Percentiles rank a stretch among this genome's conserved stretches.
These are phyloP conservation scores for Otus sunia DNA, from an alignment of 2,113 vertebrate genomes.

Conservation along the genomic window DNA sequence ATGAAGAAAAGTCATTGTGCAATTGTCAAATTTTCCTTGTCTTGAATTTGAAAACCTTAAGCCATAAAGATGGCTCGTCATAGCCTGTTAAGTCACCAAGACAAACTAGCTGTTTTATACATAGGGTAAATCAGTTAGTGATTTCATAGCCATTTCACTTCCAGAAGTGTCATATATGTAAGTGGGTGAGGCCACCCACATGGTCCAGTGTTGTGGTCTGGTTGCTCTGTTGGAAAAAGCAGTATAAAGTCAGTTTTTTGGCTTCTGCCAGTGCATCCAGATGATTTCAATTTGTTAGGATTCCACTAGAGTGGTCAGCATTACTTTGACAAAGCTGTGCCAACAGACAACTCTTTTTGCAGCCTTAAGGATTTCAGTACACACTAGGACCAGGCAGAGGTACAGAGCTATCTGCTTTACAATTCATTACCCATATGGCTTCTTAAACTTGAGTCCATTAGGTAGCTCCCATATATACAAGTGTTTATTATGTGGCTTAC, in stretches of 20 bases:
- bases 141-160: conserved; percentile 44
- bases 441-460: not conserved
- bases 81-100: not conserved
- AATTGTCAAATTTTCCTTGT: conserved; percentile 19
- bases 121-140: conserved; percentile 5
- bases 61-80: not conserved
- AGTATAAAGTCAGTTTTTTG: conserved; percentile 58
- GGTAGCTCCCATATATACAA: not conserved
- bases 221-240: conserved; percentile 64
- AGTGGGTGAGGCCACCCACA: conserved; percentile 68
- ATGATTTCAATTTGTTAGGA: conserved; percentile 75
- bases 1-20: not conserved
- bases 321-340: conserved; percentile 54
- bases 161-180: not conserved
- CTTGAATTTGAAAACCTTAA: conserved; percentile 14
- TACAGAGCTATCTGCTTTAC: conserved; percentile 10
- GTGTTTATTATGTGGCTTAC: conserved; percentile 7
- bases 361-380: not conserved
- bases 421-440: not conserved
- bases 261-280: conserved; percentile 59
- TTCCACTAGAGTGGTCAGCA: conserved; percentile 68
- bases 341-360: conserved; percentile 47
- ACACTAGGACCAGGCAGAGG: not conserved
- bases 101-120: conserved; percentile 37
- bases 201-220: conserved; percentile 67